A percentile compares a stretch with the other conserved stretches of the same genome.
These are phyloP conservation scores for Stercorarius parasiticus DNA, from an alignment of 2,113 vertebrate species.

Conservation along the genomic window DNA sequence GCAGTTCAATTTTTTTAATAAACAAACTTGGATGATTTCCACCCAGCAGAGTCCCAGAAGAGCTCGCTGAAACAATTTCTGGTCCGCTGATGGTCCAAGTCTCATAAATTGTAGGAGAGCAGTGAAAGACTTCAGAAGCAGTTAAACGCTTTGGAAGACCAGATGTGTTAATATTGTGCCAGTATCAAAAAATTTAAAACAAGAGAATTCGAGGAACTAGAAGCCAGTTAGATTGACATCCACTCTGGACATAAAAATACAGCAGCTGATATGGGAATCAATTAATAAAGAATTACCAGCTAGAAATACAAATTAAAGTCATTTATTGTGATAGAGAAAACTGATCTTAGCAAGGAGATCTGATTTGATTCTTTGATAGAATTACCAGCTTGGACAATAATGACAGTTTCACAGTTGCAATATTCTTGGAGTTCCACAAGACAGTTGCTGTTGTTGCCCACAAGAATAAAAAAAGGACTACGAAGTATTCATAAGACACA, in stretches of 20 bases:
- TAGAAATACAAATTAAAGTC: neutral
- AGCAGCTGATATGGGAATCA: neutral
- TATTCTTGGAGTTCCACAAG: neutral
- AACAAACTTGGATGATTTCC: slow-evolving; percentile 13
- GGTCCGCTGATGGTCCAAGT: neutral
- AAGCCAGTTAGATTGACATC: neutral
- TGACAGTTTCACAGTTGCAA: neutral
- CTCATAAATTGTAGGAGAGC: neutral
- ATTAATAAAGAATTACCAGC: neutral
- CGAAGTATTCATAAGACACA: neutral
- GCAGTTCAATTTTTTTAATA: neutral
- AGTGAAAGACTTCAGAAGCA: neutral
- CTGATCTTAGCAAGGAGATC: neutral
- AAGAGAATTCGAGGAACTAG: neutral
- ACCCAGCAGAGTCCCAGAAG: neutral
- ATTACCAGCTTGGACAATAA: neutral
- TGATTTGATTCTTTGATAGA: neutral
- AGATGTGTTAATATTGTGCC: neutral
- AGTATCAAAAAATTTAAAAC: neutral
- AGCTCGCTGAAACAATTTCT: neutral
- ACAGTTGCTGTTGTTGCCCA: neutral
- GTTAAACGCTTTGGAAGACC: neutral
- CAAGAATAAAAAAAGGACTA: neutral
- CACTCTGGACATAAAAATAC: neutral
- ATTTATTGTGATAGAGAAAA: neutral